These are phyloP conservation scores for Podarcis raffonei DNA, from an alignment of 2,113 vertebrate genomes.

Conservation along the genomic window DNA sequence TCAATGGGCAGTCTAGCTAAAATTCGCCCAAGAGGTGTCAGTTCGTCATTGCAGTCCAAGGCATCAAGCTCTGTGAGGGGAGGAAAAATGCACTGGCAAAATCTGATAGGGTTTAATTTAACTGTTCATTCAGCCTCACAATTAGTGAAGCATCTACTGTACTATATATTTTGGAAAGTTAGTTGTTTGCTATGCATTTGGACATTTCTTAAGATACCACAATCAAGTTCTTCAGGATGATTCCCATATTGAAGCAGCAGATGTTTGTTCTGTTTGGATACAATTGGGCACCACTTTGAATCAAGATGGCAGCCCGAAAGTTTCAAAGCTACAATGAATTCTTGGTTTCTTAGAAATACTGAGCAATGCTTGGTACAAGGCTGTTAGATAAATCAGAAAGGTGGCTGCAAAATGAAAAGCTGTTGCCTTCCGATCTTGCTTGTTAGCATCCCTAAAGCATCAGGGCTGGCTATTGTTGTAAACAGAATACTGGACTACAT, in stretches of 20 bases:
- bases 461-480: neutral
- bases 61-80: conserved; percentile 88
- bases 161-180: too few species aligned
- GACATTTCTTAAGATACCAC: too few species aligned
- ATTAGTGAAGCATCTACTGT: neutral
- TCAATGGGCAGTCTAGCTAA: conserved; percentile 94
- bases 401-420: neutral
- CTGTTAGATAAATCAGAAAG: neutral
- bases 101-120: neutral
- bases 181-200: too few species aligned
- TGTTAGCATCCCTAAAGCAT: neutral
- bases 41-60: conserved; percentile 89
- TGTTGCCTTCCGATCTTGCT: neutral
- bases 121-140: neutral
- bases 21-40: conserved; percentile 93
- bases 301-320: too few species aligned
- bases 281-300: too few species aligned
- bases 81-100: conserved; percentile 40
- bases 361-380: neutral
- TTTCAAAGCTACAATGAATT: too few species aligned
- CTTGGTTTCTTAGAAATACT: too few species aligned
- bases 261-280: too few species aligned
- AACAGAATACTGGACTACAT: neutral
- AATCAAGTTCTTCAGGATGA: too few species aligned
- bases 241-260: too few species aligned